These are phyloP conservation scores for Girardia tigrina DNA, from an alignment of 2,888 invertebrate species.

Conservation along the genomic window DNA sequence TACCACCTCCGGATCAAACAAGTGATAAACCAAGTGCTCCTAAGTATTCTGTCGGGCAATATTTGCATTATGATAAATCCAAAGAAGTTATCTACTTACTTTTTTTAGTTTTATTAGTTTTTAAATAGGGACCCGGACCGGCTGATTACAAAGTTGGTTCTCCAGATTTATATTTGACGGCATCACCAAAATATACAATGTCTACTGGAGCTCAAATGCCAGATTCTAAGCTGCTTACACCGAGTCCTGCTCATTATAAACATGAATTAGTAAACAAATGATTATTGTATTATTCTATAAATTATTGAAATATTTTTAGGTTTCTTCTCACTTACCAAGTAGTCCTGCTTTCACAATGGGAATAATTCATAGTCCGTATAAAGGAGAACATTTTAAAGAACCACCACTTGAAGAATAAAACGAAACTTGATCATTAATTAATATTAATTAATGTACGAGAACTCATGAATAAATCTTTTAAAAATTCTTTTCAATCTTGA, in stretches of 20 bases:
- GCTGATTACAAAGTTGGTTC: background rate
- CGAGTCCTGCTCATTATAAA: slow-evolving; percentile 14
- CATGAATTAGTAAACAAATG: background rate
- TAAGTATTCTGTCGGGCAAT: background rate
- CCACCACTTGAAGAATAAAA: background rate
- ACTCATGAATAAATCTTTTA: too few relatives aligned
- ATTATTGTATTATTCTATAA: background rate
- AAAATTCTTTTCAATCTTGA: too few relatives aligned
- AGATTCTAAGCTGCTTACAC: background rate
- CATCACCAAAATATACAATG: background rate
- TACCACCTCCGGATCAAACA: background rate
- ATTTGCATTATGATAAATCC: background rate
- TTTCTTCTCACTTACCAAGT: slow-evolving; percentile 7
- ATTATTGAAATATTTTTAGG: background rate
- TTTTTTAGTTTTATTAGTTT: too few relatives aligned
- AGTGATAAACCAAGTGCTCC: background rate
- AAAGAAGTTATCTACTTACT: too few relatives aligned
- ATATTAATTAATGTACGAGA: background rate
- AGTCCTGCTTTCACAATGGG: slow-evolving; percentile 23
- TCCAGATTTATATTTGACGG: background rate
- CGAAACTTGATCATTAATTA: background rate
- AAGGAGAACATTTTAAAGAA: slow-evolving; percentile 12
- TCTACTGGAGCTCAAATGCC: background rate
- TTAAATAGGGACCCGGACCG: background rate
- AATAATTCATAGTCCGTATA: background rate